A percentile compares a stretch with the other conserved stretches of the same genome.
phyloP scores from a whole-genome alignment of 2,888 invertebrate species.

The Conops quadrifasciatus region DNA sequence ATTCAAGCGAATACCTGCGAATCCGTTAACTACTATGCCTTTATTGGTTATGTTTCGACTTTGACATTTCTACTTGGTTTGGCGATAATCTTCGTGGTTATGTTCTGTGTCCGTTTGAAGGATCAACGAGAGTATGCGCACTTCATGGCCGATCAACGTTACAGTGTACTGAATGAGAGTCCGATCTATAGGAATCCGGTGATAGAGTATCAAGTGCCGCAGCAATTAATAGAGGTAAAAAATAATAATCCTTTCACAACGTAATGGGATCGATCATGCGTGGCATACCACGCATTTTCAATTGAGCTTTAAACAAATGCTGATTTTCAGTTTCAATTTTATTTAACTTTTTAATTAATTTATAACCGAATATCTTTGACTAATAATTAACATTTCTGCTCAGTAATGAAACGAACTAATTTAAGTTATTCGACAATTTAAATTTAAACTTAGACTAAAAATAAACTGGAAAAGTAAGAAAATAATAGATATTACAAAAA shows the following conservation, averaged over 20 bases:
- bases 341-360: not conserved
- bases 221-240: constrained; percentile 39
- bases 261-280: not conserved
- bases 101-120: constrained; percentile 66
- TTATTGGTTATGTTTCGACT: constrained; percentile 63
- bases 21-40: constrained; percentile 48
- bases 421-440: no score
- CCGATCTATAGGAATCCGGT: constrained; percentile 74
- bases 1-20: constrained; percentile 55
- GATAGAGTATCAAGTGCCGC: constrained; percentile 69
- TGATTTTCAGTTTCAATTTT: not conserved
- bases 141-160: constrained; percentile 65
- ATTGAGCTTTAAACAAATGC: not conserved
- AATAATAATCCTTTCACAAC: constrained; percentile 16
- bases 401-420: no score
- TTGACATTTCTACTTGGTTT: constrained; percentile 67
- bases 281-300: constrained; percentile 3
- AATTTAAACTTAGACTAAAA: no score
- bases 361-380: not conserved
- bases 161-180: constrained; percentile 60
- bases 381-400: not conserved
- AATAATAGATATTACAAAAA: no score
- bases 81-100: constrained; percentile 62
- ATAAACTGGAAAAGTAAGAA: no score
- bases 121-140: constrained; percentile 69